Base-by-base conservation (phyloP, 92 coral and sea anemone genomes). In the Porites cylindrica region DNA sequence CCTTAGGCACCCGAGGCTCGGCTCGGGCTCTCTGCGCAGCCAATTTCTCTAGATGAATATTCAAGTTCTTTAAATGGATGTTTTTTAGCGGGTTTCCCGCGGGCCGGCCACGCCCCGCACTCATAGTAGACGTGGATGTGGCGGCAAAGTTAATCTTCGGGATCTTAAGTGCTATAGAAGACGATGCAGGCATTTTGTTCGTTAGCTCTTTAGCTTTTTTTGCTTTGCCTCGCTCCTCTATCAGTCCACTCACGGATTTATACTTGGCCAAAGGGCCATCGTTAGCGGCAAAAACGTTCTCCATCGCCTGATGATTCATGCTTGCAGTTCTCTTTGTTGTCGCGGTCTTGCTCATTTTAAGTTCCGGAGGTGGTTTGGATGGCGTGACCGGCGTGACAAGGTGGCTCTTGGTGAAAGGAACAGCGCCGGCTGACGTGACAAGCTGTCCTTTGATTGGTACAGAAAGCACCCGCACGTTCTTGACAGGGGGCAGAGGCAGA, bases 71-170 rank as follows among this genome's bases (percentile, higher is more conserved):
- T 81, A 93, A 70, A 67, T 93, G 94, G 77, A 95, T 88, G 82
- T 68, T 93, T 80, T 91, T 92, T 66, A 91, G 77, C 7, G 98
- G 99, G 70, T 91, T 93, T 1, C 96, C 97, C 63, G 91, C 89
- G 21, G 98, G 94, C 70, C 96, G 92, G 52, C 94, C 88, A 6
- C 99, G 93, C 26, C 99, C 98, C 32, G 95, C 90, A 72, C 98
- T 94, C 91, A 97, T 95, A 32, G 96, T 94, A 4, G 99, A 97
- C 59, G 99, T 97, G 1, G 99, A 97, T 4, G 99, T 97, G 5
- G 99, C 99, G 12, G 99, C 99, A 90, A 95, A 97, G 85, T 95
- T 97, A 50, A 97, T 97, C 91, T 97, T 97, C 32, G 99, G 99
- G 32, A 97, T 92, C 80, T 95, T 94, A 77, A 97, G 87, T 50